Evolutionary conservation across 2,888 invertebrate genomes (phyloP).

Genomic region (Hyalella azteca): DNA sequence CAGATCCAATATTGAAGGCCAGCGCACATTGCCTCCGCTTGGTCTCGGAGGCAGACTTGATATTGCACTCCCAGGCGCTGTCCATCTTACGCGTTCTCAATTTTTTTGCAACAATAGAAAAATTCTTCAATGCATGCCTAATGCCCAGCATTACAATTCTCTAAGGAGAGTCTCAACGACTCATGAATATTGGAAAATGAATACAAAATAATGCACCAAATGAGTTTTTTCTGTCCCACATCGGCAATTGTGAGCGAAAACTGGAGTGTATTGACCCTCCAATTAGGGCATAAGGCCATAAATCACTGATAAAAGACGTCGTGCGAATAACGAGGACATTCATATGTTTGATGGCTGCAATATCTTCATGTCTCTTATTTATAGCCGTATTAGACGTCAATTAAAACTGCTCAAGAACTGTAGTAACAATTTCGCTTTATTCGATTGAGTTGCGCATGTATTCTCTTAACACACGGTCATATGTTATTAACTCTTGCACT

Average conservation of each 20-base stretch:
- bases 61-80: neutral
- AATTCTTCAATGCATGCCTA: slow-evolving; percentile 10
- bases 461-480: too few species aligned
- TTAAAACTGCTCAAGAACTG: slow-evolving; percentile 26
- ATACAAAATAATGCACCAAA: neutral
- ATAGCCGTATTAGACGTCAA: slow-evolving; percentile 27
- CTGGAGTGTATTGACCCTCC: slow-evolving; percentile 21
- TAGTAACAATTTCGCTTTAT: slow-evolving; percentile 4
- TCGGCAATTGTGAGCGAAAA: neutral
- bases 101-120: slow-evolving; percentile 4
- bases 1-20: slow-evolving; percentile 35
- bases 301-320: slow-evolving; percentile 33
- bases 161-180: neutral
- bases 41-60: neutral
- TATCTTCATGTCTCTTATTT: slow-evolving; percentile 21
- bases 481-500: too few species aligned
- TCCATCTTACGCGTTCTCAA: neutral
- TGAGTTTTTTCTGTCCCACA: neutral
- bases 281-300: slow-evolving; percentile 19
- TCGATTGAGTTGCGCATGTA: slow-evolving; percentile 22
- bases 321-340: slow-evolving; percentile 25
- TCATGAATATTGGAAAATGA: slow-evolving; percentile 7
- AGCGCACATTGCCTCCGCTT: neutral
- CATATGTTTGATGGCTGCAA: slow-evolving; percentile 33
- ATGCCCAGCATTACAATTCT: neutral